Percentiles rank a stretch among this genome's conserved stretches.
phyloP scores from a whole-genome alignment of 2,797 vertebrate species.

The Okamejei kenojei region DNA sequence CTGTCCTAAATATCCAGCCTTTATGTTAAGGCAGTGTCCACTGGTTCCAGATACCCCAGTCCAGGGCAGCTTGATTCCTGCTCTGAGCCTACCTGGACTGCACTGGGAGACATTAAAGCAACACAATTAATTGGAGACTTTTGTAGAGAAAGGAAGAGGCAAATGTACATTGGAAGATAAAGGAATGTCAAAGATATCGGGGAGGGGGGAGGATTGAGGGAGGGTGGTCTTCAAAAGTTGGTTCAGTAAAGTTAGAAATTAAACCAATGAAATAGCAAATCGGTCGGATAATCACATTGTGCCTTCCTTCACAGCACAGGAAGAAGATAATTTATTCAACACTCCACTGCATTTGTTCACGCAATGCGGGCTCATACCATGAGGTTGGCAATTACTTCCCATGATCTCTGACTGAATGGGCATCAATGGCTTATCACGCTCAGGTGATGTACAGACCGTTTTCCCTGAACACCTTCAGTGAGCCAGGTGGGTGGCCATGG shows the following conservation, averaged over 20 bases:
- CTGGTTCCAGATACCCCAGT: too few relatives aligned
- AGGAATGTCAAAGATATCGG: neutral
- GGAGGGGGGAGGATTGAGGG: neutral
- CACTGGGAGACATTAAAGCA: neutral
- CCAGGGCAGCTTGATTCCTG: too few relatives aligned
- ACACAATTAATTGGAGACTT: neutral
- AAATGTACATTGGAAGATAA: neutral
- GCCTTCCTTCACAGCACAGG: neutral
- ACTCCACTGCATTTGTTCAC: neutral
- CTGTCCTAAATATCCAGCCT: too few relatives aligned
- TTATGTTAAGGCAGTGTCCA: too few relatives aligned
- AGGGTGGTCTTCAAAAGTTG: neutral
- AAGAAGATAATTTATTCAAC: neutral
- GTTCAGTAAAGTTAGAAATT: neutral
- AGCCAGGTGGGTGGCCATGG: too few relatives aligned
- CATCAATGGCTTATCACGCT: too few relatives aligned
- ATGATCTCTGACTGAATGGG: too few relatives aligned
- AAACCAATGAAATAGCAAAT: neutral
- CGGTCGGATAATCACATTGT: neutral
- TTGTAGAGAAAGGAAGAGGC: neutral
- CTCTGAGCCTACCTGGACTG: too few relatives aligned
- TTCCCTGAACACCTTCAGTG: too few relatives aligned
- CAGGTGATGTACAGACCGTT: too few relatives aligned
- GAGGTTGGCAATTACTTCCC: too few relatives aligned
- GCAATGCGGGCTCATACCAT: too few relatives aligned